A percentile compares a stretch with the other conserved stretches of the same genome.
Conservation (phyloP, 2,797 vertebrate species). For the Danio kyathit region DNA sequence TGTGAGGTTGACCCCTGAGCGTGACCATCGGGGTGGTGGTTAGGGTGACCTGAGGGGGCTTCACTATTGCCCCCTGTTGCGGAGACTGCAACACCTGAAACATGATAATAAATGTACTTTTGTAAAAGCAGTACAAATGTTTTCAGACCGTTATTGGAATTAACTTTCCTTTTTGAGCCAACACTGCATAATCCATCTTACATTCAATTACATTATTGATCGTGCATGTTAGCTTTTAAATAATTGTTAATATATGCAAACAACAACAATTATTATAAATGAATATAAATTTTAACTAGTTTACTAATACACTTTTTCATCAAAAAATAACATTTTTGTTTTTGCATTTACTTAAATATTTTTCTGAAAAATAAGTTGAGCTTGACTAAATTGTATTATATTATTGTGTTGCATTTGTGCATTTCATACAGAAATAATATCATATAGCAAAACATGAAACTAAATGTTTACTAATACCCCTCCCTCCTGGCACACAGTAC, state of each 20-base stretch:
- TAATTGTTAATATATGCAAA: background rate
- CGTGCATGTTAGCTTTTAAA: background rate
- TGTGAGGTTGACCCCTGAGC: constrained; percentile 87
- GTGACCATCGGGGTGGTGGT: constrained; percentile 91
- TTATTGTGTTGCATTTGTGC: too few relatives aligned
- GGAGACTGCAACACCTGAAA: constrained; percentile 88
- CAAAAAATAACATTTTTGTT: too few relatives aligned
- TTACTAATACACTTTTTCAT: background rate
- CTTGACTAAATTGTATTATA: too few relatives aligned
- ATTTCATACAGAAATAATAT: too few relatives aligned
- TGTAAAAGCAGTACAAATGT: background rate
- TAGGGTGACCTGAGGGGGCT: constrained; percentile 90
- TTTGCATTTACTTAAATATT: too few relatives aligned
- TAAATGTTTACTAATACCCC: too few relatives aligned
- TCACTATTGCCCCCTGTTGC: constrained; percentile 86
- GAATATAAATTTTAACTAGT: background rate
- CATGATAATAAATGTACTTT: background rate
- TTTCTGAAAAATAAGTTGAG: too few relatives aligned
- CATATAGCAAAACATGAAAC: too few relatives aligned
- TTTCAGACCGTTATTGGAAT: background rate
- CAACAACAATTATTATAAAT: background rate
- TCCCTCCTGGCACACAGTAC: too few relatives aligned
- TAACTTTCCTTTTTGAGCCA: background rate
- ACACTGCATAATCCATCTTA: background rate
- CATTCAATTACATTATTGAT: background rate